Percentiles rank a stretch among this genome's conserved stretches.
These are phyloP conservation scores for Chymomyza fuscimana DNA, from an alignment of 2,888 invertebrate species.

Conservation along the genomic window DNA sequence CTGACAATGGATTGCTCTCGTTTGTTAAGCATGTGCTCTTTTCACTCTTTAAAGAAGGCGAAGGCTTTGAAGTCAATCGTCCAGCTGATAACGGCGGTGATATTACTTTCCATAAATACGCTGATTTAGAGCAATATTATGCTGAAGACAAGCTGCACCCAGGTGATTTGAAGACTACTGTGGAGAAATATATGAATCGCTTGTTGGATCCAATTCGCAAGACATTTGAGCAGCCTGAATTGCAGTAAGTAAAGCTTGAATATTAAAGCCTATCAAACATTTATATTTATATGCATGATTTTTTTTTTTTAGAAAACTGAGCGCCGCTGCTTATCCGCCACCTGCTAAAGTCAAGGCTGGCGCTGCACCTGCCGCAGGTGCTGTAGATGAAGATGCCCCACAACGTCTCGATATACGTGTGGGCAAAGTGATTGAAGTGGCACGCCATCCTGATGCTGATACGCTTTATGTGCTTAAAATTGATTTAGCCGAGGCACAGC, in stretches of 20 bases:
- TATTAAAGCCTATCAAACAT: not conserved
- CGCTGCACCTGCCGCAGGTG: slow-evolving; percentile 57
- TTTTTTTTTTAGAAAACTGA: slow-evolving; percentile 81
- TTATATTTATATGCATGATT: not conserved
- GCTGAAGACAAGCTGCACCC: slow-evolving; percentile 92
- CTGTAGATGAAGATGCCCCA: slow-evolving; percentile 83
- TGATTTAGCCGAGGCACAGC: slow-evolving; percentile 89
- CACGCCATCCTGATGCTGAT: slow-evolving; percentile 95
- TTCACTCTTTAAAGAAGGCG: slow-evolving; percentile 86
- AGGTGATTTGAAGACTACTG: slow-evolving; percentile 93
- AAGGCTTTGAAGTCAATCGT: slow-evolving; percentile 87
- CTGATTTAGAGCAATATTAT: slow-evolving; percentile 90
- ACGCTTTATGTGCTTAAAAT: slow-evolving; percentile 95
- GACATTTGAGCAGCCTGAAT: slow-evolving; percentile 88
- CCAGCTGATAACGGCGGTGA: slow-evolving; percentile 90
- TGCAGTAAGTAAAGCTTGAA: slow-evolving; percentile 81
- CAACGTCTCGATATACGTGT: slow-evolving; percentile 91
- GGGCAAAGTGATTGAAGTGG: slow-evolving; percentile 91
- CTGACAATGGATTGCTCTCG: slow-evolving; percentile 95
- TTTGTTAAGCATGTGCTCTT: slow-evolving; percentile 97
- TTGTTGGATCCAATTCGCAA: slow-evolving; percentile 93
- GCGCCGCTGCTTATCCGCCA: slow-evolving; percentile 91
- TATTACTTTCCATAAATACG: slow-evolving; percentile 85
- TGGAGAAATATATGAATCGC: slow-evolving; percentile 91
- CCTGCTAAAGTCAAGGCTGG: slow-evolving; percentile 83